Conservation (phyloP, 2,888 invertebrate genomes). For the Standfussiana lucernea region DNA sequence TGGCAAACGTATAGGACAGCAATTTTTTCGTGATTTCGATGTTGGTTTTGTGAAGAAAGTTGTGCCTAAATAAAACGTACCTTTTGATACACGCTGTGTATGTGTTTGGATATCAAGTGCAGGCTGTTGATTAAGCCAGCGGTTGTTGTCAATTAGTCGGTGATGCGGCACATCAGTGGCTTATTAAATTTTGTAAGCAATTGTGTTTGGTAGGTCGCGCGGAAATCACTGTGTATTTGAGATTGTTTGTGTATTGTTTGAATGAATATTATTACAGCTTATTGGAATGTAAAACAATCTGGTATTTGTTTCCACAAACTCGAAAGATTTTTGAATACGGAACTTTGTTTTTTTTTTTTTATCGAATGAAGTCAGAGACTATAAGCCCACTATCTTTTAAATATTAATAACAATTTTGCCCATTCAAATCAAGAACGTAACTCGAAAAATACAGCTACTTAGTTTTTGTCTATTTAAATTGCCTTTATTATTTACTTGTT, state of each 20-base stretch:
- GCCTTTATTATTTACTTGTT: not conserved
- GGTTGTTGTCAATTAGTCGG: conserved; percentile 34
- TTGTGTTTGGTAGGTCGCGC: conserved; percentile 38
- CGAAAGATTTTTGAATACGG: not conserved
- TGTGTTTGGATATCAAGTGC: conserved; percentile 29
- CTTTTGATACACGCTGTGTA: not conserved
- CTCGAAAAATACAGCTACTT: not conserved
- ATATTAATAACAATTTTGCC: not conserved
- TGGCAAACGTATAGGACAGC: not conserved
- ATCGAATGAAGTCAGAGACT: not conserved
- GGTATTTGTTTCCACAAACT: not conserved
- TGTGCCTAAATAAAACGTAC: not conserved
- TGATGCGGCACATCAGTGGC: conserved; percentile 29
- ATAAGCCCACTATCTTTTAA: not conserved
- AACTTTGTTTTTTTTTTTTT: not conserved
- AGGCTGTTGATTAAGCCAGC: conserved; percentile 44
- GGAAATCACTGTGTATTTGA: conserved; percentile 25
- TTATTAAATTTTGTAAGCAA: conserved; percentile 50
- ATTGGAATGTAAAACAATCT: not conserved
- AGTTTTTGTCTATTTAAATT: not conserved
- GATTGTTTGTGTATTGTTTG: conserved; percentile 13
- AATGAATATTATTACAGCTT: not conserved
- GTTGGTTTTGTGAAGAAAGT: not conserved
- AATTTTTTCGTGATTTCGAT: not conserved
- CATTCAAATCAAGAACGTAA: no score